phyloP scores from a whole-genome alignment of 2,888 invertebrate genomes.

The Anticlea derivata region DNA sequence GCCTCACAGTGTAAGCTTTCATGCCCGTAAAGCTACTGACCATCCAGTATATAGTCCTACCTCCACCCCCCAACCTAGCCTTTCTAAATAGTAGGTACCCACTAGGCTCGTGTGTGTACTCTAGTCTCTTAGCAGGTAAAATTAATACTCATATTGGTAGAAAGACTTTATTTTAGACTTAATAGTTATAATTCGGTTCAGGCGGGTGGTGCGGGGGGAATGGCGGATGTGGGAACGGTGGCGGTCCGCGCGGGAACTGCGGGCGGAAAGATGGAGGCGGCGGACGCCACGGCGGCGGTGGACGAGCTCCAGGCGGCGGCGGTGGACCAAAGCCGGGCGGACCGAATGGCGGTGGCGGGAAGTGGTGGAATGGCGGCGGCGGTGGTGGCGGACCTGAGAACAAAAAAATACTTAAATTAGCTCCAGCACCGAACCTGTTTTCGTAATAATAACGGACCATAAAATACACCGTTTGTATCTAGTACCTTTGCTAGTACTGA shows the following conservation, averaged over 20 bases:
- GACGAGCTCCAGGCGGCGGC: conserved; percentile 80
- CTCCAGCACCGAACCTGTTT: too few species aligned
- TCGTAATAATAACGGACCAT: too few species aligned
- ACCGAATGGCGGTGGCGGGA: conserved; percentile 57
- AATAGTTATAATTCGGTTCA: conserved; percentile 79
- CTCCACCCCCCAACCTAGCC: too few species aligned
- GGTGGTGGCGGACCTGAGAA: conserved; percentile 61
- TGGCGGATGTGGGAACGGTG: conserved; percentile 88
- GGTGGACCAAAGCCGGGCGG: conserved; percentile 75
- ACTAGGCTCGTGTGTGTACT: too few species aligned
- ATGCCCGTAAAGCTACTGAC: too few species aligned
- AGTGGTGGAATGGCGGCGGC: conserved; percentile 63
- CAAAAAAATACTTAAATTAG: not conserved
- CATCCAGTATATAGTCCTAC: too few species aligned
- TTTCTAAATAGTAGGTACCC: too few species aligned
- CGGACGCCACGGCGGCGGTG: conserved; percentile 81
- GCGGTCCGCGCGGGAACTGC: conserved; percentile 59
- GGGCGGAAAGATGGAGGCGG: conserved; percentile 60
- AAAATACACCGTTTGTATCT: too few species aligned
- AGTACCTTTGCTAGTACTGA: too few species aligned
- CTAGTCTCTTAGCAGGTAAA: too few species aligned
- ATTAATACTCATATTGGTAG: conserved; percentile 20
- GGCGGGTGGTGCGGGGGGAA: conserved; percentile 85
- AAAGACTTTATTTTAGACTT: conserved; percentile 45
- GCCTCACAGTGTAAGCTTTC: too few species aligned